Conservation (phyloP, 2,797 vertebrate genomes). For the Tolypeutes matacus region DNA sequence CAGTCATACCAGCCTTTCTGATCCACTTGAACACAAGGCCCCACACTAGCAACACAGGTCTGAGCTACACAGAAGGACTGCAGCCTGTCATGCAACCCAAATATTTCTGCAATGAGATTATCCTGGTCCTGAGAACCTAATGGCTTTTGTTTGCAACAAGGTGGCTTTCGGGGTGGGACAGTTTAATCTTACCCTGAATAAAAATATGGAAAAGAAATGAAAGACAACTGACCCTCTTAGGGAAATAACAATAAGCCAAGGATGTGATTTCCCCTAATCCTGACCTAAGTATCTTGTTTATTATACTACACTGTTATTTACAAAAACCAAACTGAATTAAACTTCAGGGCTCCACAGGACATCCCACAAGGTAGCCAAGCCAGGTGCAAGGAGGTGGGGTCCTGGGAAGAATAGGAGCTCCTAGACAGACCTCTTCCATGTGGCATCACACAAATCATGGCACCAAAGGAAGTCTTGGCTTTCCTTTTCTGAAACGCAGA, state of each 20-base stretch:
- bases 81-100: accelerated
- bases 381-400: too few relatives aligned
- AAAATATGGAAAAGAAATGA: neutral
- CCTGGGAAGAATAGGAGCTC: neutral
- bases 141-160: conserved; percentile 10
- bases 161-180: neutral
- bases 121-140: conserved; percentile 2
- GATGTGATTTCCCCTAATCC: conserved; percentile 41
- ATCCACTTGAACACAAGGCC: neutral
- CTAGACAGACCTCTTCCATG: accelerated
- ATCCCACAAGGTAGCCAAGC: neutral
- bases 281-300: neutral
- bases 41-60: too few relatives aligned
- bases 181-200: conserved; percentile 29
- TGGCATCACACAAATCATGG: neutral
- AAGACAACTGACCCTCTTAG: neutral
- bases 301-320: neutral
- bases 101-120: neutral
- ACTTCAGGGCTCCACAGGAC: neutral
- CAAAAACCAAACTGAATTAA: neutral
- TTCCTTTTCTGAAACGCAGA: neutral
- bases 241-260: conserved; percentile 9
- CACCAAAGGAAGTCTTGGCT: neutral
- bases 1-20: neutral
- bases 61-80: neutral